phyloP scores from a whole-genome alignment of 1,140 invertebrate species.

The Anadara kagoshimensis region DNA sequence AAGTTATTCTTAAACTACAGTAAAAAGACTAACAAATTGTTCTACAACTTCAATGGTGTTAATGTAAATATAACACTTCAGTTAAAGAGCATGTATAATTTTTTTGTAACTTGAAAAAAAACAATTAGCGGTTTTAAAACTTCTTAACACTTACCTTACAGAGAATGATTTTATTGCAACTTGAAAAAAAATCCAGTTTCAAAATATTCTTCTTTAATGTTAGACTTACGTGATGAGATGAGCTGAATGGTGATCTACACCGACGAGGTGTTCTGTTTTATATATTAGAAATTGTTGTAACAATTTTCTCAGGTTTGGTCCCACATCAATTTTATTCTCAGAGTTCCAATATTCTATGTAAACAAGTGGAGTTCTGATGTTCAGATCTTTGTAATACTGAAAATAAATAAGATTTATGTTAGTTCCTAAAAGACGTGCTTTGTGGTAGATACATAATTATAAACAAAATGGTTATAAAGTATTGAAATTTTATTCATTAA shows the following conservation, averaged over 20 bases:
- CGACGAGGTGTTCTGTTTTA: constrained; percentile 86
- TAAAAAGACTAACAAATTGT: too few species aligned
- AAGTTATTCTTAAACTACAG: too few species aligned
- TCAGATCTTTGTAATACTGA: constrained; percentile 94
- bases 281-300: constrained; percentile 93
- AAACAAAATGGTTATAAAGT: too few species aligned
- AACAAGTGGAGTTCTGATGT: constrained; percentile 93
- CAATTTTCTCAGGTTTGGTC: constrained; percentile 77
- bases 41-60: not conserved
- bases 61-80: not conserved
- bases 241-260: constrained; percentile 89
- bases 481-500: too few species aligned
- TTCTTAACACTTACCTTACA: too few species aligned
- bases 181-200: too few species aligned
- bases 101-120: not conserved
- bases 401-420: constrained; percentile 56
- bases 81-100: not conserved
- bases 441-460: too few species aligned
- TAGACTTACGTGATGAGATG: constrained; percentile 90
- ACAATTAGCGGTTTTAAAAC: not conserved
- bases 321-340: constrained; percentile 83
- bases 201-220: too few species aligned
- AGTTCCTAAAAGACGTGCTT: too few species aligned
- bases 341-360: constrained; percentile 98
- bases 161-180: too few species aligned